Evolutionary conservation across 2,888 invertebrate species (phyloP).

Genomic region (Helobdella robusta): DNA sequence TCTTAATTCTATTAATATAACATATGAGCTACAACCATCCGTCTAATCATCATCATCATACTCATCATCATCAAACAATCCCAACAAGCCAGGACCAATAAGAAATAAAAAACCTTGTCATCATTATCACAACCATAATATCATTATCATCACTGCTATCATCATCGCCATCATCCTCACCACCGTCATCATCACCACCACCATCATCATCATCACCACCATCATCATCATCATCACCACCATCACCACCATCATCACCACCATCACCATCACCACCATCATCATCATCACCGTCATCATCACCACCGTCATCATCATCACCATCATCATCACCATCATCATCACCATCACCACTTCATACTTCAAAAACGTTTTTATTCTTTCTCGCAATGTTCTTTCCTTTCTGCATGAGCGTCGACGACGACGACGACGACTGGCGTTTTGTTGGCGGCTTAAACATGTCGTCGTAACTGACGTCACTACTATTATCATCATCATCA

Average conservation of each 20-base stretch:
- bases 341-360: neutral
- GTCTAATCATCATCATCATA: constrained; percentile 1
- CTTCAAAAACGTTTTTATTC: too few relatives aligned
- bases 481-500: too few relatives aligned
- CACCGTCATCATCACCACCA: neutral
- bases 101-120: neutral
- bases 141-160: neutral
- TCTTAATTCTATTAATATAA: too few relatives aligned
- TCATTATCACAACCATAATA: too few relatives aligned
- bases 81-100: neutral
- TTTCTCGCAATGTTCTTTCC: too few relatives aligned
- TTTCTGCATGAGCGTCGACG: too few relatives aligned
- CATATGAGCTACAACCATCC: too few relatives aligned
- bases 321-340: neutral
- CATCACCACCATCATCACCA: neutral
- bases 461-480: too few relatives aligned
- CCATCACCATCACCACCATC: neutral
- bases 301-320: constrained; percentile 1
- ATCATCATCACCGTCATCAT: constrained; percentile 2
- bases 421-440: too few relatives aligned
- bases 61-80: neutral
- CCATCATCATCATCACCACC: constrained; percentile 14
- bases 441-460: too few relatives aligned
- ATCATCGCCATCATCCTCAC: neutral
- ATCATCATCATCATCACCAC: neutral